A percentile compares a stretch with the other conserved stretches of the same genome.
Conservation (phyloP, 2,113 vertebrate species). For the Cyphomyrus plagiostoma region DNA sequence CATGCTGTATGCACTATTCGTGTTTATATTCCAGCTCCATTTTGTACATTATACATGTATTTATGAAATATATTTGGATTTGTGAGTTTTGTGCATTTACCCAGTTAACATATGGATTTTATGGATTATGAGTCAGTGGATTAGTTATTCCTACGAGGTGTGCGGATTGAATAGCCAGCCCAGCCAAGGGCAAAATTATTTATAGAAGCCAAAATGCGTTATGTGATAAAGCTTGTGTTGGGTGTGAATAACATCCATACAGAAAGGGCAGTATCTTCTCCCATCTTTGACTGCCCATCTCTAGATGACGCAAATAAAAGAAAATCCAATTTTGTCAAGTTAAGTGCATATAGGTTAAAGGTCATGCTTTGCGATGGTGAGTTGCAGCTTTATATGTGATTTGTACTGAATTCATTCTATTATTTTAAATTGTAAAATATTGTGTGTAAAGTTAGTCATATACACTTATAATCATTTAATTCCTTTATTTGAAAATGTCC, state of each 20-base stretch:
- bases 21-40: background rate
- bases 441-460: background rate
- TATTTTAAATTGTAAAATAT: background rate
- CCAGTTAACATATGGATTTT: background rate
- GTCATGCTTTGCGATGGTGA: background rate
- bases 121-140: background rate
- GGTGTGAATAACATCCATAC: background rate
- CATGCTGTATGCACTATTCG: background rate
- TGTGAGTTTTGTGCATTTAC: background rate
- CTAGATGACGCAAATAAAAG: background rate
- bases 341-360: background rate
- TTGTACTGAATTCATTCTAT: background rate
- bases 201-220: background rate
- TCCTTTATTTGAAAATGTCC: background rate
- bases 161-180: background rate
- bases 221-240: background rate
- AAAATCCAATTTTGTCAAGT: background rate
- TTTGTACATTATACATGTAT: background rate
- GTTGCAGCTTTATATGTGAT: background rate
- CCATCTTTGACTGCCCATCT: background rate
- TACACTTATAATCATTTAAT: background rate
- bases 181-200: background rate
- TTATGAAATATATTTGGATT: background rate
- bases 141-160: background rate
- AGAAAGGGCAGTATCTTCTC: background rate